These are phyloP conservation scores for Lota lota DNA, from an alignment of 2,113 vertebrate species.

Conservation along the genomic window DNA sequence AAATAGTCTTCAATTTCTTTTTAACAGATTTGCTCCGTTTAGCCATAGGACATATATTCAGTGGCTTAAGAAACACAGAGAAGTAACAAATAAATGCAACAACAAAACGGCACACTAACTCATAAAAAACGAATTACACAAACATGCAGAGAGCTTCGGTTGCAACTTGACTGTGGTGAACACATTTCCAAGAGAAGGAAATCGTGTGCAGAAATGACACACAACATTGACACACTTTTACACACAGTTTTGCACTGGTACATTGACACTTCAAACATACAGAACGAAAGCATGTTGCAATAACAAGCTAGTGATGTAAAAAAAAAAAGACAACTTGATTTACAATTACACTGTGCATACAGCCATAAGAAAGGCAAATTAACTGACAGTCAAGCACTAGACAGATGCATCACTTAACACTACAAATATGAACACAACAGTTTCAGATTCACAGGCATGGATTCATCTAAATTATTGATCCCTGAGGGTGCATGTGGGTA, in stretches of 20 bases:
- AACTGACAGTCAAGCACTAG: constrained; percentile 28
- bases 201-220: constrained; percentile 49
- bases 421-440: constrained; percentile 15
- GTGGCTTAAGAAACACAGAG: constrained; percentile 35
- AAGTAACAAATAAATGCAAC: constrained; percentile 34
- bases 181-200: constrained; percentile 66
- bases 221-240: constrained; percentile 45
- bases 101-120: constrained; percentile 51
- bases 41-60: constrained; percentile 48
- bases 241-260: constrained; percentile 27
- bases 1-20: no score
- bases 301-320: neutral
- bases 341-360: constrained; percentile 13
- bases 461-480: constrained; percentile 40
- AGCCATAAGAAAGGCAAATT: constrained; percentile 2
- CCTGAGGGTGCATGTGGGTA: no score
- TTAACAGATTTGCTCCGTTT: neutral
- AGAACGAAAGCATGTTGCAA: constrained; percentile 29
- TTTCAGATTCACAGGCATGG: constrained; percentile 43
- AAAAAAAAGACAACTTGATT: neutral
- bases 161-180: constrained; percentile 56
- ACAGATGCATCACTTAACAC: constrained; percentile 31
- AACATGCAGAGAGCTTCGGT: constrained; percentile 79
- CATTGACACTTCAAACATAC: constrained; percentile 34
- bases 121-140: constrained; percentile 66